phyloP scores from a whole-genome alignment of 1,140 invertebrate genomes.

The Ostrea denselamellosa region DNA sequence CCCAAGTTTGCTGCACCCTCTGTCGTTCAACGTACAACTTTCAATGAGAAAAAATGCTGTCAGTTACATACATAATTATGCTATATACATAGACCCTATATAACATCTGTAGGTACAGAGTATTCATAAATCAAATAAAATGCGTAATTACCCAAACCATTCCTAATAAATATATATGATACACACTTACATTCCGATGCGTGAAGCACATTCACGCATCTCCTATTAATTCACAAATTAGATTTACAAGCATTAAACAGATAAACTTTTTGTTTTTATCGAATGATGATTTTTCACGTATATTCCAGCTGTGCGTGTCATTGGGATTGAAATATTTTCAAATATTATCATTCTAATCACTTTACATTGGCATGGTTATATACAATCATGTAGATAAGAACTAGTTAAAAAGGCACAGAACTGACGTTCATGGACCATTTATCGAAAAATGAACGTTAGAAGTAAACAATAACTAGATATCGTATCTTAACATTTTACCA shows the following conservation, averaged over 20 bases:
- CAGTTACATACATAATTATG: neutral
- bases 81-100: neutral
- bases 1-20: neutral
- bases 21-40: neutral
- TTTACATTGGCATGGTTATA: neutral
- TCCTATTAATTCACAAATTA: neutral
- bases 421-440: neutral
- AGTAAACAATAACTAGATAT: slow-evolving; percentile 10
- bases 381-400: neutral
- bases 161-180: too few species aligned
- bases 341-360: neutral
- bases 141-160: neutral
- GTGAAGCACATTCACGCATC: neutral
- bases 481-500: neutral
- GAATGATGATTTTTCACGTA: neutral
- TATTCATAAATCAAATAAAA: neutral
- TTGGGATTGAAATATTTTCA: neutral
- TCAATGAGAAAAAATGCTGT: neutral
- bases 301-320: neutral
- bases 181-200: neutral
- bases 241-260: too few species aligned
- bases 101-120: neutral
- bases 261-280: neutral
- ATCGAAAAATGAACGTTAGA: neutral
- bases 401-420: neutral